Conservation (phyloP, 35 echinoderm and acorn worm genomes). For the Anneissia japonica region DNA sequence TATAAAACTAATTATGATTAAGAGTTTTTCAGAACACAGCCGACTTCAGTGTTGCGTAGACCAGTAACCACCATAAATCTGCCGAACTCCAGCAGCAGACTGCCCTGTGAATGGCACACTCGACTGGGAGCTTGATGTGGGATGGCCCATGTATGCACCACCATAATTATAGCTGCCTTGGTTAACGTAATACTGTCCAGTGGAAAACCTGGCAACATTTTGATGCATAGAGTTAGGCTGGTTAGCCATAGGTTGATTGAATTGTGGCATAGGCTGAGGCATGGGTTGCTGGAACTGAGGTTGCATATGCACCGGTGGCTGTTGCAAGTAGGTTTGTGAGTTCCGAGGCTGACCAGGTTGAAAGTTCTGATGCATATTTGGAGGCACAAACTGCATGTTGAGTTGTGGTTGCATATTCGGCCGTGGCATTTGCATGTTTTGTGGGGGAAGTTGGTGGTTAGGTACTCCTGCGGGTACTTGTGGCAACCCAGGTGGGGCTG, state of each 20-base stretch:
- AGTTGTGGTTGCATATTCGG: neutral
- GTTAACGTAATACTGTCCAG: neutral
- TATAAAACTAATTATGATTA: too few relatives aligned
- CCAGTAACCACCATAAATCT: too few relatives aligned
- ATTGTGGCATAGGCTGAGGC: neutral
- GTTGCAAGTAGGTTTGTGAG: neutral
- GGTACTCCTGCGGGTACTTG: neutral
- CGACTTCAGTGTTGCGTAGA: too few relatives aligned
- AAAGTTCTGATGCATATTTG: neutral
- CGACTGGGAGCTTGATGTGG: too few relatives aligned
- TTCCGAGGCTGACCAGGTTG: neutral
- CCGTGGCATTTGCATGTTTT: neutral
- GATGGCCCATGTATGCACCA: too few relatives aligned
- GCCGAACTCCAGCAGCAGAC: too few relatives aligned
- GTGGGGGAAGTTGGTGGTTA: neutral
- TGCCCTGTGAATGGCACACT: too few relatives aligned
- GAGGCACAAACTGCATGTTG: neutral
- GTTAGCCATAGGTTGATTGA: neutral
- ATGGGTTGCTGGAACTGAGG: neutral
- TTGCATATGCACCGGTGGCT: neutral
- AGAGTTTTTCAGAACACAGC: too few relatives aligned
- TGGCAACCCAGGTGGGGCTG: neutral
- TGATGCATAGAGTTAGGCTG: neutral
- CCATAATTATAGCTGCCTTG: too few relatives aligned
- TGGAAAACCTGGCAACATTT: neutral